Conservation (phyloP, 1,140 invertebrate species). For the Odontomachus brunneus region DNA sequence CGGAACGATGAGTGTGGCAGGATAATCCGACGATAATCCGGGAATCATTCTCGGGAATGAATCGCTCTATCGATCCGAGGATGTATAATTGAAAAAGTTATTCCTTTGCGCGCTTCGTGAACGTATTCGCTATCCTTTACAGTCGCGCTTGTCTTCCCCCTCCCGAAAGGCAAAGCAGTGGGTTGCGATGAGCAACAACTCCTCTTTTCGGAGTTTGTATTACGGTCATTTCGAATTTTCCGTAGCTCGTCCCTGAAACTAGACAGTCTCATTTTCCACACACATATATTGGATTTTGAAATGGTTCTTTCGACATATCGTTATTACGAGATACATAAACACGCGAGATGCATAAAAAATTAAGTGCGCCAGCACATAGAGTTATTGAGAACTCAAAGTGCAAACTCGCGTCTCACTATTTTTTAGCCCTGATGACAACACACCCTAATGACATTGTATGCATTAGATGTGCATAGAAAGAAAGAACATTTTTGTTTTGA, state of each 20-base stretch:
- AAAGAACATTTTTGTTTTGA: too few relatives aligned
- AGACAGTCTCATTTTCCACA: conserved; percentile 6
- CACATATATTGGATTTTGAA: conserved; percentile 23
- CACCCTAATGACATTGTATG: too few relatives aligned
- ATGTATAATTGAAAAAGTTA: conserved; percentile 79
- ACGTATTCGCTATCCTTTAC: conserved; percentile 64
- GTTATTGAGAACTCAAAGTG: conserved; percentile 20
- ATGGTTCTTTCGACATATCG: conserved; percentile 14
- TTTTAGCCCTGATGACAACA: too few relatives aligned
- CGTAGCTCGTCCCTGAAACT: conserved; percentile 31
- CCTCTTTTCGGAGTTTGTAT: conserved; percentile 10
- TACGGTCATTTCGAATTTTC: conserved; percentile 66
- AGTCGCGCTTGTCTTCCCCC: conserved; percentile 57
- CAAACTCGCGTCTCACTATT: too few relatives aligned
- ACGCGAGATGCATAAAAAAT: not conserved
- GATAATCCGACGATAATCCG: conserved; percentile 79
- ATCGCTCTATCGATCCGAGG: conserved; percentile 76
- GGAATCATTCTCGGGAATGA: conserved; percentile 78
- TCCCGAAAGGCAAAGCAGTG: conserved; percentile 51
- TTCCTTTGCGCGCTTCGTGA: conserved; percentile 64
- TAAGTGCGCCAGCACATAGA: not conserved
- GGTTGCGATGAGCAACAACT: conserved; percentile 30
- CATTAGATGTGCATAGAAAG: too few relatives aligned
- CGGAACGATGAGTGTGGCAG: conserved; percentile 43
- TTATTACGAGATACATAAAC: not conserved